Base-by-base conservation (phyloP, 2,888 invertebrate genomes). In the Lycocerus yunnanus region DNA sequence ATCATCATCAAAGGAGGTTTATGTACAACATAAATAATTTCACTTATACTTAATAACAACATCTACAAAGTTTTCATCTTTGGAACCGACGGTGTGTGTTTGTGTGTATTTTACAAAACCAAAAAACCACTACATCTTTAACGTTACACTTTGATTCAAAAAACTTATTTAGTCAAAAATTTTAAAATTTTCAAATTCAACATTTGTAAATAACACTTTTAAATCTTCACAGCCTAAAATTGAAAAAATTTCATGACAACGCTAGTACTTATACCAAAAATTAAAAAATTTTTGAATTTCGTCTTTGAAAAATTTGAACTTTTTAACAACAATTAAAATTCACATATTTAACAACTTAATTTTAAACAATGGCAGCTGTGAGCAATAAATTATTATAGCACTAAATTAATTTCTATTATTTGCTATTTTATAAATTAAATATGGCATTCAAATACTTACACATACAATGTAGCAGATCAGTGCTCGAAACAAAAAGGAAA, bases 151-250 rank as follows among this genome's bases (percentile, higher is more conserved):
- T 66, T 66, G 66, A 27, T 66, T 66, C 68, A 71, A 66, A 68
- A 61, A 61, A 63, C 27, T 71, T 68, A 66, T 71, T 73, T 73
- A 73, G 69, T 67, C 71, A 71, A 69, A 67, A 58, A 74, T 70
- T 73, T 72, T 72, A 73, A 73, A 73, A 70, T 73, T 75, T 73
- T 75, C 27, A 73, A 73, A 69, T 81, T 80, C 82, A 82, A 83
- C 79, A 80, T 78, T 81, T 78, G 75, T 79, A 74, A 74, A 74
- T 71, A 74, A 71, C 72, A 72, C 43, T 43, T 68, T 74, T 72
- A 78, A 80, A 80, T 76, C 78, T 83, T 84, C 84, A 84, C 84
- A 84, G 84, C 84, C 84, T 83, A 84, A 84, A 83, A 82, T 81
- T 81, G 79, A 81, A 82, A 82, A 81, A 78, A 82, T 74, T 77